Base-by-base conservation (phyloP, 2,113 vertebrate species). In the Meriones unguiculatus region DNA sequence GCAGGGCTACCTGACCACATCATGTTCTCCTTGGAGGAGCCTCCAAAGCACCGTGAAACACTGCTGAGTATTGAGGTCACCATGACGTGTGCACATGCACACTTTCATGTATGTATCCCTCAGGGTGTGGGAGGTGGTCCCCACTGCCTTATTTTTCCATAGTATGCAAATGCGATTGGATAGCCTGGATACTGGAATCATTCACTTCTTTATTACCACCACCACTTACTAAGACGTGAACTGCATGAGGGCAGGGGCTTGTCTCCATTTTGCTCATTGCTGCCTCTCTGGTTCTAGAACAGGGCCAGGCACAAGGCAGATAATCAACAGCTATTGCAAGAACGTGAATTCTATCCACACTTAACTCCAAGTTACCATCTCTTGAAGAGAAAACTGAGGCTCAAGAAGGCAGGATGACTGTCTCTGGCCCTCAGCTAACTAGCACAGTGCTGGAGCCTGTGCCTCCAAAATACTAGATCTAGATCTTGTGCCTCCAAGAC, bases 11-110 rank as follows among this genome's bases (percentile, higher is more conserved):
- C 50, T 85, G 67, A 25, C 38, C 78, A 75, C 2, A 5, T 35
- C 41, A 41, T 24, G 25, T 46, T 78, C 67, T 50, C 41, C 54
- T 18, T 20, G 1, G 0, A 59, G 38, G 64, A 76, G 72, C 32
- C 54, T 50, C 85, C 73, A 35, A 3, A 32, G 85, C 24, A 54
- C 54, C 46, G 18, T 28, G 2, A 46, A 30, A 38, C 24, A 46
- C 9, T 25, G 15, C 76, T 46, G 28, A 59, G 28, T 4, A 10
- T 25, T 1, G 17, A 6, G 38, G 2, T 52, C 57, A 15, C 14
- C 50, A 15, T 30, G 67, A 4, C 1, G 8, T 4, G 73, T 9
- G 5, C 0, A 5, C n/a, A 32, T 0, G 17, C 41, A 35, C 7
- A 1, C 0, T 0, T 2, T 73, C 80, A 25, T 8, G 64, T 11